Base-by-base conservation (phyloP, 1,140 invertebrate species). In the Calliphora vicina region DNA sequence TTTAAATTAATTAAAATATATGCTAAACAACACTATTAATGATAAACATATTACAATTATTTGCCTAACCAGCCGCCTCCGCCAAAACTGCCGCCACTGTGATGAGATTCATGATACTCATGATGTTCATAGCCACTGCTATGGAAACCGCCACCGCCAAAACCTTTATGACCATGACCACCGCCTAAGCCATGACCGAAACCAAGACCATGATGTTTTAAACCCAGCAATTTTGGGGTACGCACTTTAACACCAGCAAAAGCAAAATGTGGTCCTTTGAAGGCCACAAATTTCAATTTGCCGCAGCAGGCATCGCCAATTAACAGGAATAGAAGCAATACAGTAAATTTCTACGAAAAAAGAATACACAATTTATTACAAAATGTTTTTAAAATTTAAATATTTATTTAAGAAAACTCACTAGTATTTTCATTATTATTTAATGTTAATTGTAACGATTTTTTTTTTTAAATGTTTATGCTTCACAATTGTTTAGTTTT, bases 231-330 rank as follows among this genome's bases (percentile, higher is more conserved):
- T 35, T 88, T 88, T 0, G 88, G 86, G 2, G 84, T 81, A 17
- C 86, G 85, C 9, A 82, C 87, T 83, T 88, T 88, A 12, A 88
- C 35, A 1, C 83, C 85, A 17, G 87, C 83, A 80, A 88, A 88
- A 0, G 87, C 88, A 6, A 42, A 85, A 27, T 78, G 85, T 9
- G 88, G 88, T n/a, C 88, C 86, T 26, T 88, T 88, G n/a, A 88
- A 86, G 4, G 85, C 88, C 12, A 88, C 26, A 1, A 88, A 67
- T 23, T 88, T 88, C 0, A 88, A 2, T 84, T 88, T 88, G 1
- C 86, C 87, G 0, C 85, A 85, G 10, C 83, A 73, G 0, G 27
- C 78, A 20, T 45, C 25, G n/a, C 50, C 57, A 17, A 88, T 35
- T 35, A 35, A 35, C 2, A 86, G 72, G 0, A 82, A 72, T 9